Base-by-base conservation (phyloP, 2,113 vertebrate genomes). In the Dicentrarchus labrax region DNA sequence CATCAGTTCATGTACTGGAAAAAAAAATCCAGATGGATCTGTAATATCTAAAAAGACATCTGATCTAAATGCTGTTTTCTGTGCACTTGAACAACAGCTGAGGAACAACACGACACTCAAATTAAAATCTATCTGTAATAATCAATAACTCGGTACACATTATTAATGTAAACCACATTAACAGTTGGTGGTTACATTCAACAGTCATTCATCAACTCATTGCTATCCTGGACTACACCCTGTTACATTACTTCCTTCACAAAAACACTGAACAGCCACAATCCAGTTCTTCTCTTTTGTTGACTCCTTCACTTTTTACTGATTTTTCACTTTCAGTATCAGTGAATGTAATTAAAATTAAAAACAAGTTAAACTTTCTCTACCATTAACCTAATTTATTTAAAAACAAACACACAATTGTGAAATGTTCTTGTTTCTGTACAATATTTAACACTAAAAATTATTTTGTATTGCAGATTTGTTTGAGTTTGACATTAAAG, bases 151-250 rank as follows among this genome's bases (percentile, higher is more conserved):
- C 75, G 82, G 61, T 82, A 85, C 78, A 89, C 48, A 47, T 61
- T 48, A 61, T 79, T 51, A 84, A 16, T 66, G 67, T 83, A 57
- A 59, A 70, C 16, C 62, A 66, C 43, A 30, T 82, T 50, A 60
- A 53, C 67, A 45, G 39, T 43, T 72, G 24, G 65, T 48, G 48
- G 69, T 56, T 86, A 88, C 89, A 91, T 88, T 88, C 81, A 90
- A 79, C 80, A 85, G 76, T 77, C 86, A 68, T 56, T 61, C 65
- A 41, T 60, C 11, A 39, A 41, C 15, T 36, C 50, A 30, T 47
- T 22, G 11, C 22, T 53, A 59, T 43, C n/a, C 7, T 13, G 22
- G 4, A 61, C 64, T 45, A 47, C 0, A 6, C 48, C 56, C 47
- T 0, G 0, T 68, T 38, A 16, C 53, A 7, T 50, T 72, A 53